Base-by-base conservation (phyloP, 2,888 invertebrate genomes). In the Caenorhabditis sp. region DNA sequence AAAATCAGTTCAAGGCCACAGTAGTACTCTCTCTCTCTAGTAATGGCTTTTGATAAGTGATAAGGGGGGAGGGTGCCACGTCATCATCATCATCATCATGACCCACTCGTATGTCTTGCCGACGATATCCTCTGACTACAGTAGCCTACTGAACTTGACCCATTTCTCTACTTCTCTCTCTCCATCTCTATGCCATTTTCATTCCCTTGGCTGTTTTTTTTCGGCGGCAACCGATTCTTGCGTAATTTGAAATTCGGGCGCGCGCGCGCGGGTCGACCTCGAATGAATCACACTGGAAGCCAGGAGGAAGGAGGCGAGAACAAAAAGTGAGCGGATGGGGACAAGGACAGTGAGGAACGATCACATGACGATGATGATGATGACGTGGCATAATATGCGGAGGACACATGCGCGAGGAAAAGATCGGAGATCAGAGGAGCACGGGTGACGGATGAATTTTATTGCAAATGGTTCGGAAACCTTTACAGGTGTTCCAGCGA, bases 211-310 rank as follows among this genome's bases (percentile, higher is more conserved):
- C 15, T 50, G 15, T 11, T 58, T 43, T 58, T 30, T 11, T 27
- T 48, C 61, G 27, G 30, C 13, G 30, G 20, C 7, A 6, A 9
- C 24, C 24, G 37, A 20, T 20, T 50, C 32, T 61, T 61, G 50
- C 61, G 62, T 50, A 62, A 62, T 52, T 62, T 52, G 52, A 62
- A 62, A 62, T 62, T 61, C 32, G 26, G 26, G 7, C n/a, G 55
- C 55, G 55, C 45, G 48, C 46, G 59, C 30, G 50, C 58, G 43
- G 17, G 15, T 32, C 52, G 62, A 43, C 62, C 62, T 62, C 62
- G 43, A 35, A 65, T 65, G 56, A 65, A 65, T 55, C 56, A n/a
- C n/a, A 65, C 56, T 46, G 37, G 46, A 24, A 30, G 41, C 22
- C 17, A 30, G 30, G 13, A n/a, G 32, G 11, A 8, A 32, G 35